A percentile compares a stretch with the other conserved stretches of the same genome.
These are phyloP conservation scores for Tipula lateralis DNA, from an alignment of 2,888 invertebrate genomes.

Conservation along the genomic window DNA sequence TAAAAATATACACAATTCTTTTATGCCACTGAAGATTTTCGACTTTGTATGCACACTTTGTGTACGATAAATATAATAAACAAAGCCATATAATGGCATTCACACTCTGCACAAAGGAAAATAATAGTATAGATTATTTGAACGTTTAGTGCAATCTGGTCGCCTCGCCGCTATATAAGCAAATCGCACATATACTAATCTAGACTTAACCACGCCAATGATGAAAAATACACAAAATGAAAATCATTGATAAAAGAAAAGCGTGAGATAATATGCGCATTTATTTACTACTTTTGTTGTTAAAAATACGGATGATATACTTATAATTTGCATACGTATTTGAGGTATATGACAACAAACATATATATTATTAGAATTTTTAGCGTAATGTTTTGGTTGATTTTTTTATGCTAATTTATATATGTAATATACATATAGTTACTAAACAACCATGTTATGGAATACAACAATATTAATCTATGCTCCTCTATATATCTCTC, in stretches of 20 bases:
- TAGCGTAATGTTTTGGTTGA: not conserved
- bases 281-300: not conserved
- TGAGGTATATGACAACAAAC: not conserved
- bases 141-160: not conserved
- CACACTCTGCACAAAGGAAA: not conserved
- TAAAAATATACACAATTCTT: not conserved
- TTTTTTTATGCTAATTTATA: not conserved
- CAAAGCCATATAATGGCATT: not conserved
- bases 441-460: not conserved
- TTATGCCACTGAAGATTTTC: not conserved
- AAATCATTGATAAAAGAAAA: constrained; percentile 8
- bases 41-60: not conserved
- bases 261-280: not conserved
- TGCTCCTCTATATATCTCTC: not conserved
- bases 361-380: not conserved
- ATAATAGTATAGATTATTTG: not conserved
- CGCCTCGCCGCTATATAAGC: not conserved
- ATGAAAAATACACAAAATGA: not conserved
- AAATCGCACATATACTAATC: not conserved
- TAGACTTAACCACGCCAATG: not conserved
- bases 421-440: not conserved
- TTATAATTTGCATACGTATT: not conserved
- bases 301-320: not conserved
- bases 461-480: not conserved
- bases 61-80: not conserved